Conservation (phyloP, 2,797 vertebrate species). For the Parauchenoglanis punctatus region DNA sequence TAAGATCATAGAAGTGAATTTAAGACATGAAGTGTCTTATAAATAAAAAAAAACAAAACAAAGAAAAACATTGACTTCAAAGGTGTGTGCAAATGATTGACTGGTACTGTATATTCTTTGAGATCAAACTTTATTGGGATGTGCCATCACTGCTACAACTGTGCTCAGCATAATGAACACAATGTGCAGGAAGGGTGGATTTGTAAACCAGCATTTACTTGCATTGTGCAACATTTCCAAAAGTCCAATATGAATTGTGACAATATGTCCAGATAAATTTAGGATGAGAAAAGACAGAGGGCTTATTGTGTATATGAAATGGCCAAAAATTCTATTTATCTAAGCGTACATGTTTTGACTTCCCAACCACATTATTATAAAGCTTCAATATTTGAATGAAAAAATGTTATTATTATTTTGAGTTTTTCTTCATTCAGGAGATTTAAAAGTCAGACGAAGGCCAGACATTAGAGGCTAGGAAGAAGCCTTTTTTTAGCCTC, state of each 20-base stretch:
- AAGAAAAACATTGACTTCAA: too few relatives aligned
- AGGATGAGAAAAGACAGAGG: slow-evolving; percentile 27
- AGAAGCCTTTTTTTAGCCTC: neutral
- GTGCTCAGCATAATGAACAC: neutral
- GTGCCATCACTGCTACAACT: neutral
- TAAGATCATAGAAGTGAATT: neutral
- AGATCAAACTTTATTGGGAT: neutral
- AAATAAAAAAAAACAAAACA: too few relatives aligned
- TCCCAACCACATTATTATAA: neutral
- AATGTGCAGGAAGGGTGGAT: neutral
- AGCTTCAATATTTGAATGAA: neutral
- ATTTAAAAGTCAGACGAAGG: slow-evolving; percentile 2
- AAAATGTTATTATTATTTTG: neutral
- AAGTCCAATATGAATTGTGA: slow-evolving; percentile 4
- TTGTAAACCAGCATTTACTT: slow-evolving; percentile 22
- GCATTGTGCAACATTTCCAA: slow-evolving; percentile 25
- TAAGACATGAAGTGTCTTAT: too few relatives aligned
- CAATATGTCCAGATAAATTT: slow-evolving; percentile 25
- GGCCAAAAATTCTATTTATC: slow-evolving; percentile 1
- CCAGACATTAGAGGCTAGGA: neutral
- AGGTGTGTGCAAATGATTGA: too few relatives aligned
- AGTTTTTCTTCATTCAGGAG: neutral
- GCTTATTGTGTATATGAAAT: neutral
- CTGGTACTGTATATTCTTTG: neutral
- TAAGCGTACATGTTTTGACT: neutral